A percentile compares a stretch with the other conserved stretches of the same genome.
Evolutionary conservation across 2,113 vertebrate genomes (phyloP).

Genomic region (Thinocorus orbignyianus): DNA sequence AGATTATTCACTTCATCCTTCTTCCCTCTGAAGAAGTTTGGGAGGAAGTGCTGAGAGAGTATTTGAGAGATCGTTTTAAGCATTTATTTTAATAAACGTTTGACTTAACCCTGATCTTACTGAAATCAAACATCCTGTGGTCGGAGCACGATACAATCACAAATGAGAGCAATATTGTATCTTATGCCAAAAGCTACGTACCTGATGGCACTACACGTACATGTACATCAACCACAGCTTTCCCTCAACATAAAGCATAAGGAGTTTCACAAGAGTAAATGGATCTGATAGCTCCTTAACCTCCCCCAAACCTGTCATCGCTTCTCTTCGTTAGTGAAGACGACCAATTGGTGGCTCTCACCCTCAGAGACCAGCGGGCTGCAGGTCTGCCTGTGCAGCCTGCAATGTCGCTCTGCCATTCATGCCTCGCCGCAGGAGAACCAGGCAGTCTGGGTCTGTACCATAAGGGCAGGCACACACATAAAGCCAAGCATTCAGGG

Average conservation of each 20-base stretch:
- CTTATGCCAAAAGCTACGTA: not conserved
- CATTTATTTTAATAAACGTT: not conserved
- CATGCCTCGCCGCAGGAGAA: not conserved
- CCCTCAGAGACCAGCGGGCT: not conserved
- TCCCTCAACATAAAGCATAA: not conserved
- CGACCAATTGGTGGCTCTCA: not conserved
- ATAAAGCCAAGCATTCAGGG: not conserved
- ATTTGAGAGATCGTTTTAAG: not conserved
- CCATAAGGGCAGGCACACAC: fast-evolving
- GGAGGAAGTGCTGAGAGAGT: not conserved
- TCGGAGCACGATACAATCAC: not conserved
- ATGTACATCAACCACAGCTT: not conserved
- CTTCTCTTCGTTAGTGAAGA: not conserved
- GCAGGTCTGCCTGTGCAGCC: not conserved
- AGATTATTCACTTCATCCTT: not conserved
- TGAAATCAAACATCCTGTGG: not conserved
- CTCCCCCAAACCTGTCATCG: not conserved
- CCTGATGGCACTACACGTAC: not conserved
- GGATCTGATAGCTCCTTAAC: not conserved
- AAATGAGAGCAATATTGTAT: not conserved
- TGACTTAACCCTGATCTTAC: not conserved
- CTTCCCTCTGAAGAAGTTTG: not conserved
- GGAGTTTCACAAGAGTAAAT: not conserved
- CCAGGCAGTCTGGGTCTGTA: not conserved
- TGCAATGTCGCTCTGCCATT: not conserved